Base-by-base conservation (phyloP, 2,888 invertebrate genomes). In the Hymenopus coronatus region DNA sequence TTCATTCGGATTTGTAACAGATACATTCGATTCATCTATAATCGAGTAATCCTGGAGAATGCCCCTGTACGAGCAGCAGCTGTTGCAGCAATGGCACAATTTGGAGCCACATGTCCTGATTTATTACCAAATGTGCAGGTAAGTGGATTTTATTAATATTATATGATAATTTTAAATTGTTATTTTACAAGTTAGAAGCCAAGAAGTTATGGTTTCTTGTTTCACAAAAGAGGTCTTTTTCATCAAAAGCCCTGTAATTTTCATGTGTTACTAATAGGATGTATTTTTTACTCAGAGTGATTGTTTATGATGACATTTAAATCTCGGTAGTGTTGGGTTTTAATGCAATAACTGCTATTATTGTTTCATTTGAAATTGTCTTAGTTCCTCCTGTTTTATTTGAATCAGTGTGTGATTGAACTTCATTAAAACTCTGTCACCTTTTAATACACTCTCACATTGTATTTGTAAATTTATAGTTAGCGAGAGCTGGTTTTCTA, bases 1-100 rank as follows among this genome's bases (percentile, higher is more conserved):
- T 70, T 20, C 8, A 70, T 70, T 15, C 20, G 54, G 15, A 0
- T 70, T 70, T 70, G 25, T 1, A 70, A 84, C 89, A 90, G 91
- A 82, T 96, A 95, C 93, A 96, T 96, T 91, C 93, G 96, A 28
- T 95, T 94, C 92, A 95, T 96, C 91, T 96, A 96, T 93, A 96
- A 96, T 92, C 93, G 96, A 84, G 99, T 99, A 0, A 99, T 99
- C 91, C 94, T 99, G 91, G 99, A 99, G 93, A 98, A 98, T 91
- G 98, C 99, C 0, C 97, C 98, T 25, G 98, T 99, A 0, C 94
- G 99, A 89, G 99, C 99, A 0, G 99, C 99, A 0, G 99, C 99
- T 0, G 99, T 99, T 0, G 98, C 99, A 0, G 99, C 99, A 0
- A 95, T 99, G 91, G 98, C 99, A 0, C 99, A 99, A 93, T 99